phyloP scores from a whole-genome alignment of 1,140 invertebrate species.

The Ceratoteleas bidentatus region DNA sequence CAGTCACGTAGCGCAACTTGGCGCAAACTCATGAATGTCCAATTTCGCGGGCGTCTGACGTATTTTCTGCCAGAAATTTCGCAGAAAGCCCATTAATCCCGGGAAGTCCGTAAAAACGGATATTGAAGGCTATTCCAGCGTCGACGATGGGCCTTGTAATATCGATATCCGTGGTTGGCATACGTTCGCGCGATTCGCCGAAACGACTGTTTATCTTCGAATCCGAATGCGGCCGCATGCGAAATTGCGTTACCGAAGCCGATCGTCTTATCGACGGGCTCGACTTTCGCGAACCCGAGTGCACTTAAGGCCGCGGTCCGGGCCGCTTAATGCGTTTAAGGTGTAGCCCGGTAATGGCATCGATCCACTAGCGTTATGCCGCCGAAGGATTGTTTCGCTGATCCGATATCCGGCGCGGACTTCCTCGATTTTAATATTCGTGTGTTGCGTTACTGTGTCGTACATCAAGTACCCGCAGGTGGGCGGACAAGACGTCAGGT shows the following conservation, averaged over 20 bases:
- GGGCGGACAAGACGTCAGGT: slow-evolving; percentile 79
- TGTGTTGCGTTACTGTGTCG: slow-evolving; percentile 72
- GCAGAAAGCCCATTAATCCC: slow-evolving; percentile 38
- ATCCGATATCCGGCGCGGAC: slow-evolving; percentile 60
- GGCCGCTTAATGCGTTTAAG: slow-evolving; percentile 7
- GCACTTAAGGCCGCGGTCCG: slow-evolving; percentile 1
- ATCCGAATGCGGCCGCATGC: no score
- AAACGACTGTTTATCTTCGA: no score
- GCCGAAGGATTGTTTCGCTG: slow-evolving; percentile 49
- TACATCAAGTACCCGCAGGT: slow-evolving; percentile 78
- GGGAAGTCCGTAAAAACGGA: slow-evolving; percentile 33
- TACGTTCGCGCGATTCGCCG: no score
- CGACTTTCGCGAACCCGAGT: neutral
- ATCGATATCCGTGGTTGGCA: neutral
- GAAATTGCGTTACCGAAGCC: no score
- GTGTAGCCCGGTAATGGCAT: slow-evolving; percentile 24
- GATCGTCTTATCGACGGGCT: no score
- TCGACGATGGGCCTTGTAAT: neutral
- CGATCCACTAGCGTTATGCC: slow-evolving; percentile 10
- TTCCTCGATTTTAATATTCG: slow-evolving; percentile 68
- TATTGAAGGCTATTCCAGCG: slow-evolving; percentile 20
- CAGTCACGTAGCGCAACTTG: slow-evolving; percentile 49
- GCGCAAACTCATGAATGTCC: slow-evolving; percentile 59
- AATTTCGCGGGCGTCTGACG: slow-evolving; percentile 42
- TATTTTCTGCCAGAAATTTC: slow-evolving; percentile 42